Evolutionary conservation across 2,888 invertebrate species (phyloP), one percentile per base, ranked within the genome.

Genomic region (Myathropa florea): DNA sequence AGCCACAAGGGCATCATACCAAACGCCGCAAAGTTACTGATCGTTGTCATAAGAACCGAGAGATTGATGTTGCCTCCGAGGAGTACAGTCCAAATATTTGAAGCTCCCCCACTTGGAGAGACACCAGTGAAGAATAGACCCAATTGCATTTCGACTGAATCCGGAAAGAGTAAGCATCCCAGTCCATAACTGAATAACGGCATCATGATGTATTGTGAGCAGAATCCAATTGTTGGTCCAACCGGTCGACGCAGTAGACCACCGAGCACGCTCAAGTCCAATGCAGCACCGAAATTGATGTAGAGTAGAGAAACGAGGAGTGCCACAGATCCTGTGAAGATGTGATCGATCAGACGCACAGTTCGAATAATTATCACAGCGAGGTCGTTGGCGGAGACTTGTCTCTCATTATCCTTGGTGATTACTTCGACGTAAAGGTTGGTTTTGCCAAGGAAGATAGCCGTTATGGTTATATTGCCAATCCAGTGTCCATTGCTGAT

Each of bases 11-110:
- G 98, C 95, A 98, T 97, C 93, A 97, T 96, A 95, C 96, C 97
- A 90, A 99, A 96, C 0, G 98, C 96, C 0, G 96, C 96, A 4
- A 98, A 92, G 2, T 98, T 98, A 83, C 97, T 96, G 75, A 98
- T 93, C 9, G 98, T 95, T 0, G 99, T 99, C 98, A 99, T 98
- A 18, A 99, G 96, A 64, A 99, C 95, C 0, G 98, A 98, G 55
- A 99, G 94, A 92, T 98, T 96, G 4, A 99, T 94, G 93, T 99
- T 99, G 4, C 98, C 99, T 3, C 96, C 97, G 2, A 99, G 94
- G 18, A 99, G 94, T 88, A 97, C 95, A 0, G 98, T 96, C 98
- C 98, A 99, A 89, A 98, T 97, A 92, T 99, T 99, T 64, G 98
- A 98, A 26, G 98, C 98, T 0, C 98, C 99, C 0, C 99, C 98